These are phyloP conservation scores for Monomorium pharaonis DNA, from an alignment of 1,140 invertebrate genomes.

Conservation along the genomic window DNA sequence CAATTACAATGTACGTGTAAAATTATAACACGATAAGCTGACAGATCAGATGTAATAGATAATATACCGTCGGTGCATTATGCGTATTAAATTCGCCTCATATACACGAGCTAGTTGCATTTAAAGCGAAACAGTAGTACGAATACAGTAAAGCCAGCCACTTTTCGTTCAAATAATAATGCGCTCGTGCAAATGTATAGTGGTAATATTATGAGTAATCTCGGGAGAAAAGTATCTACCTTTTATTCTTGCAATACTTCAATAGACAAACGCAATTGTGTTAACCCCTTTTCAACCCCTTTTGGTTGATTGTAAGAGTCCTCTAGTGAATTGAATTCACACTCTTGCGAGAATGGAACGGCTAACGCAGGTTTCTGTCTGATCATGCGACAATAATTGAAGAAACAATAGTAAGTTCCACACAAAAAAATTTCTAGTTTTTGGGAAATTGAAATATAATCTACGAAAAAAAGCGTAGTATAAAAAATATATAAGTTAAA, in stretches of 20 bases:
- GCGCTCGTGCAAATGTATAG: not conserved
- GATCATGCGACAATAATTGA: conserved; percentile 53
- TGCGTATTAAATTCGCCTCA: conserved; percentile 8
- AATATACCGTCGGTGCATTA: not conserved
- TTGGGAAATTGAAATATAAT: not conserved
- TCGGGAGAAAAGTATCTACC: not conserved
- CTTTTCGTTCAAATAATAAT: conserved; percentile 2
- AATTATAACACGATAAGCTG: conserved; percentile 52
- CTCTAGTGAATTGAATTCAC: conserved; percentile 52
- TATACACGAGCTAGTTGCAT: not conserved
- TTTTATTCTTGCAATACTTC: not conserved
- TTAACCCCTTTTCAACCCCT: not conserved
- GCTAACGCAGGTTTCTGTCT: conserved; percentile 61
- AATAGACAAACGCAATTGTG: not conserved
- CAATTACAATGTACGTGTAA: conserved; percentile 14
- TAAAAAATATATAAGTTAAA: not conserved
- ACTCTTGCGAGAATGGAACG: not conserved
- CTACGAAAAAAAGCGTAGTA: not conserved
- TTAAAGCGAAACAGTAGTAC: conserved; percentile 24
- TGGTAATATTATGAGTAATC: not conserved
- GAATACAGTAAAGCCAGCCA: not conserved
- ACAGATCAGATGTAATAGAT: conserved; percentile 30
- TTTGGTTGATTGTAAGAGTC: conserved; percentile 52
- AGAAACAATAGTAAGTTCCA: not conserved
- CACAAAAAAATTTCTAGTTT: not conserved